These are phyloP conservation scores for Acheta domesticus DNA, from an alignment of 2,888 invertebrate species.

Conservation along the genomic window DNA sequence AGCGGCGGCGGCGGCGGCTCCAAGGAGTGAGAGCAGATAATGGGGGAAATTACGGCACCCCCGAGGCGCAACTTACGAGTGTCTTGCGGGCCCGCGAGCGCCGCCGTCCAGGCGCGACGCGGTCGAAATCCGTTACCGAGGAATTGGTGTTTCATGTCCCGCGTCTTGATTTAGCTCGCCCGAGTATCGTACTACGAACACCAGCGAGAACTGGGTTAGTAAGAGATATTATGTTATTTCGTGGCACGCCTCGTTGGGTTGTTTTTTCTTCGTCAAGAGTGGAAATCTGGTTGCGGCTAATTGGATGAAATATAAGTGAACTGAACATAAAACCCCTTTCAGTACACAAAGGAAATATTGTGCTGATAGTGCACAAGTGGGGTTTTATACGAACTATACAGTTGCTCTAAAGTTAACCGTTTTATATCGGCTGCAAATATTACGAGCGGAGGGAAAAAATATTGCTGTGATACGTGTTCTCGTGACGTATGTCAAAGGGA, in stretches of 20 bases:
- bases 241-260: neutral
- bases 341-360: neutral
- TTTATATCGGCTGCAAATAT: no score
- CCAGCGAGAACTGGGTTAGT: neutral
- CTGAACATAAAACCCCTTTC: neutral
- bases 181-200: neutral
- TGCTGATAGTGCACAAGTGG: neutral
- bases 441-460: no score
- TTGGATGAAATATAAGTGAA: neutral
- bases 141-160: constrained; percentile 3
- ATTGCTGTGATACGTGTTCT: no score
- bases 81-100: neutral
- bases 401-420: no score
- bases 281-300: neutral
- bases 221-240: neutral
- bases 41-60: neutral
- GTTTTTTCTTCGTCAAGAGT: neutral
- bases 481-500: no score
- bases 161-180: neutral
- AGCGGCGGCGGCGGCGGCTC: no score
- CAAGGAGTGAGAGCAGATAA: neutral
- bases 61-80: neutral
- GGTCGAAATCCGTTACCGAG: neutral
- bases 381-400: neutral
- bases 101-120: neutral